Base-by-base conservation (phyloP, 2,113 vertebrate genomes). In the Campylomormyrus numenius region DNA sequence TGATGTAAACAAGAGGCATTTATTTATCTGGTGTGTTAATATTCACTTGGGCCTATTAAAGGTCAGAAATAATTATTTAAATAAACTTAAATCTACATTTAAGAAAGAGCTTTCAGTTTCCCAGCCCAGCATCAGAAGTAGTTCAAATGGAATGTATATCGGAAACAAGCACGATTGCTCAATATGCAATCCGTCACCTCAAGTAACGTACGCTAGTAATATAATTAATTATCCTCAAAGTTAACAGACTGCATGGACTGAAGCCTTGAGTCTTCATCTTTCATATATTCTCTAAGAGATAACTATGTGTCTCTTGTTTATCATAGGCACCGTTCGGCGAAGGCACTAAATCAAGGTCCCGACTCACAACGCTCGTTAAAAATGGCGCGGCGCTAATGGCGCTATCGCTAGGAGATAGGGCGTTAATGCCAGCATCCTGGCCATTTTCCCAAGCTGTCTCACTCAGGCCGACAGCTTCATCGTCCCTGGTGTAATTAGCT, bases 401-500 rank as follows among this genome's bases (percentile, higher is more conserved):
- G 2, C 48, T 53, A 24, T 19, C 24, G 56, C 35, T 2, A 48
- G 39, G 13, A 66, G 31, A 88, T 46, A 13, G 56, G 87, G 45
- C 53, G 21, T 46, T 80, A 49, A 50, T 74, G 62, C 48, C 19
- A 4, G 17, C n/a, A 50, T 89, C 49, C 74, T 49, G 88, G 74
- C 70, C 21, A 2, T 77, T 21, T 46, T 89, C 35, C 77, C 88
- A 89, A 84, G 42, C 31, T 42, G 31, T 27, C 74, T 84, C 31
- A 52, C 49, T 84, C 49, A 7, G 19, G 35, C 48, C 15, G 19
- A 49, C 19, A 80, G 35, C 70, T 84, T 84, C 27, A 10, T 89
- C 70, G 35, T 89, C 77, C 50, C 46, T 53, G 31, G 88, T 56
- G 46, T 62, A 88, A 88, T 89, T 74, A 42, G 31, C 35, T 89